Evolutionary conservation across 2,888 invertebrate genomes (phyloP), one percentile per base, ranked within the genome.

Genomic region (Hirtodrosophila confusa): DNA sequence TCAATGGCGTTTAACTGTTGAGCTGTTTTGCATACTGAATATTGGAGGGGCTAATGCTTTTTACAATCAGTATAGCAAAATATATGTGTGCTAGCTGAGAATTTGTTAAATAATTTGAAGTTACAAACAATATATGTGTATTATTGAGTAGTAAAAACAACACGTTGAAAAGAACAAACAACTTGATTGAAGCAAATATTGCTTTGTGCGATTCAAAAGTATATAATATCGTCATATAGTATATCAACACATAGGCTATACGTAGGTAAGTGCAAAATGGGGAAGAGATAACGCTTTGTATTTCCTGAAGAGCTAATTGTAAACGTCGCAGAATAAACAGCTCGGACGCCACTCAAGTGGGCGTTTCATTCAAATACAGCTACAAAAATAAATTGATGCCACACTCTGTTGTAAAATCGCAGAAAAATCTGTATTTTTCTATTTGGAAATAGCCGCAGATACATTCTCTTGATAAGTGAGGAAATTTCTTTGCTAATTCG

Each of bases 161-260:
- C 43, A 47, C 47, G 17, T 43, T 35, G 33, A 41, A 54, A 50
- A 53, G 53, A 71, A 70, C 72, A 72, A 76, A 72, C 55, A 60
- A 60, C 48, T 76, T 72, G 72, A 76, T 71, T 72, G 58, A 72
- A 56, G 51, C 51, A 76, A 58, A 63, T 55, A 75, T 33, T 31
- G 27, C 36, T 9, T 11, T 35, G 27, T 12, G 17, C 17, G 17
- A 31, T 33, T 43, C 35, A 40, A 35, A 45, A 4, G 39, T 27
- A 37, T 44, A 55, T n/a, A 53, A 55, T n/a, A 53, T n/a, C 27
- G 27, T 33, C 3, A 43, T 43, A 72, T 53, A 40, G n/a, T 48
- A 55, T 50, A 65, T 12, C 43, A 10, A 12, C 48, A 40, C 17
- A 17, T 17, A 17, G 6, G 27, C 27, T 31, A 49, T 35, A 51